Evolutionary conservation across 2,888 invertebrate species (phyloP).

Genomic region (Chydorus sphaericus): DNA sequence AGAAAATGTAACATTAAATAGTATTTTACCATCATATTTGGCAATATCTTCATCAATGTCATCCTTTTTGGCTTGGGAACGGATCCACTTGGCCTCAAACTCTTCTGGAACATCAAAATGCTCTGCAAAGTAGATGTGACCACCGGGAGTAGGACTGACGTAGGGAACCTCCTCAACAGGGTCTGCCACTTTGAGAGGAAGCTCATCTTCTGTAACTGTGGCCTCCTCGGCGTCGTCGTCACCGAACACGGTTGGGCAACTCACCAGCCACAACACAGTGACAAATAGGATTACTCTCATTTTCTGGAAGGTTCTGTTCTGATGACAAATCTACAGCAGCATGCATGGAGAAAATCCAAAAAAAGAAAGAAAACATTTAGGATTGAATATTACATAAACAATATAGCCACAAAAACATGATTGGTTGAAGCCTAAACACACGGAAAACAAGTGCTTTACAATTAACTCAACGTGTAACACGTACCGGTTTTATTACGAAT

Average conservation of each 20-base stretch:
- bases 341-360: not conserved
- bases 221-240: not conserved
- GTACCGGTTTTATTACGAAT: no score
- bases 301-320: constrained; percentile 6
- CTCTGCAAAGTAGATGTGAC: constrained; percentile 58
- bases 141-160: constrained; percentile 50
- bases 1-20: not conserved
- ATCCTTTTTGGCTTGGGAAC: constrained; percentile 83
- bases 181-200: not conserved
- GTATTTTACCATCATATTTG: constrained; percentile 70
- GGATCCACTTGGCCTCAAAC: constrained; percentile 66
- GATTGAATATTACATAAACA: not conserved
- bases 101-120: constrained; percentile 63
- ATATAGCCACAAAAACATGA: no score
- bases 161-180: constrained; percentile 39
- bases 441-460: no score
- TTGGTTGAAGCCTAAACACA: no score
- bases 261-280: not conserved
- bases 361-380: not conserved
- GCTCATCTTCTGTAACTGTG: not conserved
- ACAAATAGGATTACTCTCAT: not conserved
- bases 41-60: constrained; percentile 69
- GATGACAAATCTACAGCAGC: no score
- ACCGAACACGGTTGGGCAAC: not conserved
- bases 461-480: no score